phyloP scores from a whole-genome alignment of 1,140 invertebrate species.

The Ceratoteleas bidentatus region DNA sequence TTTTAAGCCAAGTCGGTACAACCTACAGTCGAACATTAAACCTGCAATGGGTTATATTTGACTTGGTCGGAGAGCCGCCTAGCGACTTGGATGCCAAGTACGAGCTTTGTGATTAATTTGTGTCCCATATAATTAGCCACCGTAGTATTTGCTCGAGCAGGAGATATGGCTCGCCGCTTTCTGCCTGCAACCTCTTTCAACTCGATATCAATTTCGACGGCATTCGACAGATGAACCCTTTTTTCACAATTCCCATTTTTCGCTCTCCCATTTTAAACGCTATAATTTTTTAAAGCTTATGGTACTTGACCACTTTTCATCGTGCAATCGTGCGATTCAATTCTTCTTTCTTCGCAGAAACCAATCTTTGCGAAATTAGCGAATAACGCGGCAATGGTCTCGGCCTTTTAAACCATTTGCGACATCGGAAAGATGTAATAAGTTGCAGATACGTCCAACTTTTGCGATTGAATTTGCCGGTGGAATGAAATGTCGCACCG shows the following conservation, averaged over 20 bases:
- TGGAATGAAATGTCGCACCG: conserved; percentile 30
- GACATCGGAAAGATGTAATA: conserved; percentile 35
- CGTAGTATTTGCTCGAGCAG: conserved; percentile 7
- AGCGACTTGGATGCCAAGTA: conserved; percentile 24
- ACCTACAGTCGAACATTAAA: conserved; percentile 36
- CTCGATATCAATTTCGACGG: conserved; percentile 1
- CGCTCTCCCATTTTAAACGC: too few relatives aligned
- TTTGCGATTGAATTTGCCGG: conserved; percentile 52
- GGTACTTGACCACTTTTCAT: too few relatives aligned
- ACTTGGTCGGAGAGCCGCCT: conserved; percentile 18
- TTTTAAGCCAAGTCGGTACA: conserved; percentile 47
- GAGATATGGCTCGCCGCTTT: background rate
- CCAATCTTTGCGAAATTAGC: conserved; percentile 20
- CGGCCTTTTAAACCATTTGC: conserved; percentile 25
- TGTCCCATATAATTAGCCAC: conserved; percentile 32
- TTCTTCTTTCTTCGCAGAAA: background rate
- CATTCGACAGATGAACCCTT: background rate
- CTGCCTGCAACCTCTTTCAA: conserved; percentile 12
- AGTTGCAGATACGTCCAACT: conserved; percentile 51
- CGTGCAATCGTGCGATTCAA: background rate
- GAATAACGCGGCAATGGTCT: conserved; percentile 38
- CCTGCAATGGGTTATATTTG: conserved; percentile 48
- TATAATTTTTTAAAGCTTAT: too few relatives aligned
- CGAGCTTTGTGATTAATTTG: conserved; percentile 46
- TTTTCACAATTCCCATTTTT: too few relatives aligned